These are phyloP conservation scores for Ptychobarbus kaznakovi DNA, from an alignment of 2,797 vertebrate genomes.

Conservation along the genomic window DNA sequence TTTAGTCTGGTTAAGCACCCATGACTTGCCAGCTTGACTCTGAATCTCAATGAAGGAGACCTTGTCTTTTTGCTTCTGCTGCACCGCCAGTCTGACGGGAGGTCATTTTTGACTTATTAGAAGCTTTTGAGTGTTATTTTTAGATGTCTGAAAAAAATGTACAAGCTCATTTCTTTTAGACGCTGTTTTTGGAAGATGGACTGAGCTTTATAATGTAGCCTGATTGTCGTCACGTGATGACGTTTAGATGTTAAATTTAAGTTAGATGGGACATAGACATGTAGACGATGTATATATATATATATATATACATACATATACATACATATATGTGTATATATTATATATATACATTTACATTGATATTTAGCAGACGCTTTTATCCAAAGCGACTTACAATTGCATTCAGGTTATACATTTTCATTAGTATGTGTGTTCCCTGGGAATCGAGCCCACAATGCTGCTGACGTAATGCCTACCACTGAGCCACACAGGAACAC, in stretches of 20 bases:
- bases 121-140: conserved; percentile 15
- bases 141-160: neutral
- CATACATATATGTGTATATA: no score
- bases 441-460: no score
- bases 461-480: no score
- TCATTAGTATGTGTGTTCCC: no score
- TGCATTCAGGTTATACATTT: no score
- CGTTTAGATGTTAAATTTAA: neutral
- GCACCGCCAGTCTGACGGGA: neutral
- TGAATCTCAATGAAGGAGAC: conserved; percentile 48
- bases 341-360: no score
- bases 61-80: conserved; percentile 14
- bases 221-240: no score
- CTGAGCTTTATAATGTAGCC: neutral
- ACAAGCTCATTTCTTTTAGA: neutral
- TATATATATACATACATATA: no score
- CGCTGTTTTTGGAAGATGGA: neutral
- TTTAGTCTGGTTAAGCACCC: conserved; percentile 66
- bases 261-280: neutral
- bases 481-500: no score
- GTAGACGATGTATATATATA: no score
- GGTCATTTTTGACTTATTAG: conserved; percentile 10
- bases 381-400: no score
- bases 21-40: conserved; percentile 49
- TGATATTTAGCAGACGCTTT: no score